Conservation (phyloP, 2,888 invertebrate genomes). For the Phanerotoma sp. region DNA sequence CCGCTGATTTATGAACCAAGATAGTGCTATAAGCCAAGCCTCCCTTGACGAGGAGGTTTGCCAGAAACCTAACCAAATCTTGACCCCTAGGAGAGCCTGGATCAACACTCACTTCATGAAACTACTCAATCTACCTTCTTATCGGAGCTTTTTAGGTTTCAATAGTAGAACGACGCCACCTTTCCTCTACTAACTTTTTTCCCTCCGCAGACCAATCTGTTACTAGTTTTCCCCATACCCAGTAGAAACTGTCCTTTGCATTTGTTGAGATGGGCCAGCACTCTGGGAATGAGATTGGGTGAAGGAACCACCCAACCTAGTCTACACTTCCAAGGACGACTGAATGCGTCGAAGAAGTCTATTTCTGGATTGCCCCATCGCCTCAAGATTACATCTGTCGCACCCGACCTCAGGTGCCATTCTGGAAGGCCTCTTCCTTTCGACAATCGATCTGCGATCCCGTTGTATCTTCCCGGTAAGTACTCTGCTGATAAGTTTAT, state of each 20-base stretch:
- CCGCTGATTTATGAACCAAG: slow-evolving; percentile 28
- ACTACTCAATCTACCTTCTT: not conserved
- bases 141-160: slow-evolving; percentile 11
- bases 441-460: slow-evolving; percentile 40
- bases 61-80: slow-evolving; percentile 4
- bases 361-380: slow-evolving; percentile 21
- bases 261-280: slow-evolving; percentile 11
- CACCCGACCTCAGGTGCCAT: slow-evolving; percentile 7
- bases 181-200: not conserved
- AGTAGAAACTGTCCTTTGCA: not conserved
- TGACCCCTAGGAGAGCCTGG: not conserved
- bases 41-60: not conserved
- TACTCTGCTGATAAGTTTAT: slow-evolving; percentile 33
- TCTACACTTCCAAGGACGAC: too few relatives aligned
- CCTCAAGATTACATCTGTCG: slow-evolving; percentile 1
- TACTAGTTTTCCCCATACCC: slow-evolving; percentile 13
- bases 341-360: slow-evolving; percentile 30
- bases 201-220: slow-evolving; percentile 8
- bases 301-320: slow-evolving; percentile 22
- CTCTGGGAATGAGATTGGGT: slow-evolving; percentile 18
- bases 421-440: not conserved
- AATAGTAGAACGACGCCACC: slow-evolving; percentile 7
- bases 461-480: too few relatives aligned
- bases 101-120: not conserved
- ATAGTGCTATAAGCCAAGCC: slow-evolving; percentile 17